Evolutionary conservation across 2,888 invertebrate species (phyloP).

Genomic region (Lordiphosa andalusiaca): DNA sequence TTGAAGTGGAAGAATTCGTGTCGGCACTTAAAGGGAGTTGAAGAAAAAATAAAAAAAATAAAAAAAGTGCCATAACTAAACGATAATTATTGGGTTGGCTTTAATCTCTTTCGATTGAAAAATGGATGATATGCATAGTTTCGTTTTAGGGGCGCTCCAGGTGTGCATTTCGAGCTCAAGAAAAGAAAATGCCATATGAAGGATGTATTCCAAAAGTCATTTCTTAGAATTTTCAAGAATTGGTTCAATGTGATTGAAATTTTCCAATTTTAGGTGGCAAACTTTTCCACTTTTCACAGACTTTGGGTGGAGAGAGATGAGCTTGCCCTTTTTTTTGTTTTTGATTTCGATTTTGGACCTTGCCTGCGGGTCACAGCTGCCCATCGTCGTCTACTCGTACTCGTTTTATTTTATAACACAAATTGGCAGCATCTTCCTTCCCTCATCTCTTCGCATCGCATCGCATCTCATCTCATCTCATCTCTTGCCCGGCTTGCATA

Average conservation of each 20-base stretch:
- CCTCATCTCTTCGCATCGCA: constrained; percentile 7
- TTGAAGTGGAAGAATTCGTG: constrained; percentile 7
- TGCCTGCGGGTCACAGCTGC: constrained; percentile 42
- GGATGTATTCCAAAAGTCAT: too few species aligned
- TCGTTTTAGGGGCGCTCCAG: constrained; percentile 14
- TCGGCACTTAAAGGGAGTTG: constrained; percentile 28
- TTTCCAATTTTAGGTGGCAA: neutral
- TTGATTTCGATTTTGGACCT: constrained; percentile 25
- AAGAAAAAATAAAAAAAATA: constrained; percentile 33
- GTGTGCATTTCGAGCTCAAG: constrained; percentile 55
- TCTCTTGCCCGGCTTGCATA: constrained; percentile 34
- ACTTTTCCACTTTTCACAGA: constrained; percentile 30
- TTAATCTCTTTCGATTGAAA: constrained; percentile 1
- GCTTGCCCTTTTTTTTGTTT: neutral
- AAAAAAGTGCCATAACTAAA: constrained; percentile 72
- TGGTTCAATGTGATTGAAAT: too few species aligned
- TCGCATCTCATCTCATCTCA: constrained; percentile 4
- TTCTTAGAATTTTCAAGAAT: too few species aligned
- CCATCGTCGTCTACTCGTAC: constrained; percentile 12
- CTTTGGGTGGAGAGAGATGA: neutral
- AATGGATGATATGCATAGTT: neutral
- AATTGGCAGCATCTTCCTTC: constrained; percentile 17
- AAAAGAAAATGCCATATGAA: too few species aligned
- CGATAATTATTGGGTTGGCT: constrained; percentile 53
- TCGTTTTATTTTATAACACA: constrained; percentile 14